Evolutionary conservation across 1,140 invertebrate genomes (phyloP).

Genomic region (Drosophila pallidifrons): DNA sequence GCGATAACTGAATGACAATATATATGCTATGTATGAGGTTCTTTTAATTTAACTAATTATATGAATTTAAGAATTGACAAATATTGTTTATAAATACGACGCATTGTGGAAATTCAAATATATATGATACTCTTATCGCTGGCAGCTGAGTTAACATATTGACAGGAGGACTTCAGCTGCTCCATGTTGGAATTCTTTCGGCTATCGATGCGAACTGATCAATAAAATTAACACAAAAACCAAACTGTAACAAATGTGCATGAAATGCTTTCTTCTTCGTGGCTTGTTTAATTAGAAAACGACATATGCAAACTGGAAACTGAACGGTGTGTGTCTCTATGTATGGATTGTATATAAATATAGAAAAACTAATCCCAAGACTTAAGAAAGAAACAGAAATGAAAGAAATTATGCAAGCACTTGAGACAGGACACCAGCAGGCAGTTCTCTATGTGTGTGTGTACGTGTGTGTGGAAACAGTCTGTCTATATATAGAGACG

Average conservation of each 20-base stretch:
- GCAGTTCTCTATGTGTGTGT: constrained; percentile 15
- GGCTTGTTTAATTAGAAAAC: constrained; percentile 73
- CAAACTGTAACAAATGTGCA: constrained; percentile 65
- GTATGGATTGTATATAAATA: constrained; percentile 48
- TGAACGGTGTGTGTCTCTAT: constrained; percentile 10
- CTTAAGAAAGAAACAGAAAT: constrained; percentile 40
- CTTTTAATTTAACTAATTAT: constrained; percentile 19
- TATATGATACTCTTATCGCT: constrained; percentile 25
- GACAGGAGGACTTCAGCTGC: constrained; percentile 11
- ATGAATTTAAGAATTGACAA: constrained; percentile 10
- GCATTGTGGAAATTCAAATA: constrained; percentile 11
- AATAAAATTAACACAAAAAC: constrained; percentile 25
- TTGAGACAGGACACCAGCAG: constrained; percentile 57
- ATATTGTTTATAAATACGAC: constrained; percentile 6
- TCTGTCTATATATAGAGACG: constrained; percentile 35
- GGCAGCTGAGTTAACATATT: constrained; percentile 9
- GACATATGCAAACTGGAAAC: constrained; percentile 67
- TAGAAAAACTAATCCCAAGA: constrained; percentile 65
- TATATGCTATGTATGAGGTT: constrained; percentile 28
- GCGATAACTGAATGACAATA: constrained; percentile 30
- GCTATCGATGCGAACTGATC: constrained; percentile 28
- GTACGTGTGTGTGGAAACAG: constrained; percentile 24
- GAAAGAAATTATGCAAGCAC: constrained; percentile 70
- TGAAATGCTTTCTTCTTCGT: constrained; percentile 10
- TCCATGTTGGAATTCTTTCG: neutral